These are phyloP conservation scores for Scomberomorus guttatus DNA, from an alignment of 2,797 vertebrate species.

Conservation along the genomic window DNA sequence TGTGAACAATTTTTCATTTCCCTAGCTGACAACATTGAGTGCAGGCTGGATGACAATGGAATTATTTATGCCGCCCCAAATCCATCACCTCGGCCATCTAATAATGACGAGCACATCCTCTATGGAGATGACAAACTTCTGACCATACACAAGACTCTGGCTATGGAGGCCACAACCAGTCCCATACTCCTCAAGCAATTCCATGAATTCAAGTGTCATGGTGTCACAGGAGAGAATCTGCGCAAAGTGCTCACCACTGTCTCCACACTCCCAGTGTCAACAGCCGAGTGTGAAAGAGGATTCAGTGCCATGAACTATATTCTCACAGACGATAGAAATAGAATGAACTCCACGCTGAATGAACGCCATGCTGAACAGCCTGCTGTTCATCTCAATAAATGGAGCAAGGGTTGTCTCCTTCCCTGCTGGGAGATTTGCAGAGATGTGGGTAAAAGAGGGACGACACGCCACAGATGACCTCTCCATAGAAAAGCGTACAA, in stretches of 20 bases:
- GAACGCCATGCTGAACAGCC: constrained; percentile 12
- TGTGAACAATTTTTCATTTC: background rate
- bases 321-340: constrained; percentile 19
- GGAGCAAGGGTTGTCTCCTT: constrained; percentile 12
- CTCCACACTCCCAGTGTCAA: constrained; percentile 15
- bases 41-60: background rate
- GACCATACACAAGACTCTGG: no score
- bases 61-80: background rate
- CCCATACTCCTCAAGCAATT: no score
- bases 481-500: no score
- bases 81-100: background rate
- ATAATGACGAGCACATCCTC: background rate
- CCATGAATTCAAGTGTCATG: background rate
- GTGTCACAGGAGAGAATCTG: constrained; percentile 6
- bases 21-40: no score
- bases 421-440: background rate
- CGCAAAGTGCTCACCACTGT: constrained; percentile 13
- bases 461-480: no score
- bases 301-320: constrained; percentile 11
- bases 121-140: no score
- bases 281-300: constrained; percentile 10
- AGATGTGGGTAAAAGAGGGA: constrained; percentile 4
- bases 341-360: constrained; percentile 27
- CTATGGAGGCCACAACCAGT: no score
- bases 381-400: constrained; percentile 27